Evolutionary conservation across 1,140 invertebrate species (phyloP).

Genomic region (Diabrotica undecimpunctata): DNA sequence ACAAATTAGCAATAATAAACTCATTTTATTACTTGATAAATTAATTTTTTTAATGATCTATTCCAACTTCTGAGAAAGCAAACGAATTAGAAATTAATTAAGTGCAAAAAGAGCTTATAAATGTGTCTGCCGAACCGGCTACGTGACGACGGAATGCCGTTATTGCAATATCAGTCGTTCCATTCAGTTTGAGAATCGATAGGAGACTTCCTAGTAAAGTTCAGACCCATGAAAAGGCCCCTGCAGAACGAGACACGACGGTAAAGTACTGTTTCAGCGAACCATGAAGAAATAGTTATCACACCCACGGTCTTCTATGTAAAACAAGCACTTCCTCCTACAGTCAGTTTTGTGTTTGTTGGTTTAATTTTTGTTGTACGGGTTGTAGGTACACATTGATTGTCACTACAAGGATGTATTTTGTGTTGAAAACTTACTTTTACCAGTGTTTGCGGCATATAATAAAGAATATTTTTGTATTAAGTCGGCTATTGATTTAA

Average conservation of each 20-base stretch:
- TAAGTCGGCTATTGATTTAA: too few relatives aligned
- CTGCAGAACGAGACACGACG: neutral
- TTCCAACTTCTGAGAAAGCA: too few relatives aligned
- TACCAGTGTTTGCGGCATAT: too few relatives aligned
- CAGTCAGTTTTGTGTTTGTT: neutral
- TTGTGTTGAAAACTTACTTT: too few relatives aligned
- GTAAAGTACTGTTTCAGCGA: neutral
- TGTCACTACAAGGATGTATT: too few relatives aligned
- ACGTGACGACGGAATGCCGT: neutral
- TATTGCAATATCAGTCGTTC: neutral
- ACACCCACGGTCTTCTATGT: neutral
- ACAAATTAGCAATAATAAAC: neutral
- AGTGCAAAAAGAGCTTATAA: neutral
- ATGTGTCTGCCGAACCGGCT: neutral
- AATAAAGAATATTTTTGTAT: too few relatives aligned
- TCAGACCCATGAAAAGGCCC: neutral
- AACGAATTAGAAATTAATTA: too few relatives aligned
- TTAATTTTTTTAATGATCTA: too few relatives aligned
- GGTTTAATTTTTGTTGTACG: neutral
- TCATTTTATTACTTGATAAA: too few relatives aligned
- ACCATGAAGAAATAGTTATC: conserved; percentile 2
- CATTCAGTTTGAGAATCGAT: conserved; percentile 1
- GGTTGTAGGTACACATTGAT: too few relatives aligned
- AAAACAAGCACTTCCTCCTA: conserved; percentile 2
- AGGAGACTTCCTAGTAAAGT: neutral